Base-by-base conservation (phyloP, 2,888 invertebrate species). In the Cremastinae sp. region DNA sequence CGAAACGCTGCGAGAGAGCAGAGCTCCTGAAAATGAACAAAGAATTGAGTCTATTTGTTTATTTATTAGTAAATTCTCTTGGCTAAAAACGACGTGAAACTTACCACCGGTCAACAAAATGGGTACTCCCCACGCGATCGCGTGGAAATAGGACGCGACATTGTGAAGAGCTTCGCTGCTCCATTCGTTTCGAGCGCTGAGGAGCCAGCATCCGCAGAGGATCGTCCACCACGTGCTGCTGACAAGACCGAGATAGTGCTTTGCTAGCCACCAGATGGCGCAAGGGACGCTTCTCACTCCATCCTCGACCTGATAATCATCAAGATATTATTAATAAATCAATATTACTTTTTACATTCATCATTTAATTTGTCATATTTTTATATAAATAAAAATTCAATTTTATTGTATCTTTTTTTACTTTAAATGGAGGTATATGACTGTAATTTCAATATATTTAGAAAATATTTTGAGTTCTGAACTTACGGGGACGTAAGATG, bases 101-200 rank as follows among this genome's bases (percentile, higher is more conserved):
- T 28, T 85, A 77, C 95, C 95, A 71, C 96, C 95, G 12, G 97
- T 96, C 84, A 96, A 94, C 9, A 96, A 93, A 45, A 96, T 94
- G 0, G 97, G 96, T 82, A 96, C 93, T 74, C 96, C 96, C 97
- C 97, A 98, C 1, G 97, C 95, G 0, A 94, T 93, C 0, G 96
- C 93, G 90, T 97, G 97, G 80, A 97, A 94, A 84, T 96, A 94
- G 14, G 95, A 94, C 0, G 96, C 95, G 28, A 96, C 94, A 58
- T 95, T 94, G 89, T 96, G 96, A 64, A 97, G 92, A 1, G 97
- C 96, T 90, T 97, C 97, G 72, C 96, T 96, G 22, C 96, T 96
- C 97, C 97, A 97, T 87, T 97, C 96, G 87, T 96, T 95, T 51
- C 96, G 95, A 0, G 97, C 96, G 2, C 96, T 96, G 58, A 97